Conservation (phyloP, 2,797 vertebrate species). For the Mormyrops boulengeri region DNA sequence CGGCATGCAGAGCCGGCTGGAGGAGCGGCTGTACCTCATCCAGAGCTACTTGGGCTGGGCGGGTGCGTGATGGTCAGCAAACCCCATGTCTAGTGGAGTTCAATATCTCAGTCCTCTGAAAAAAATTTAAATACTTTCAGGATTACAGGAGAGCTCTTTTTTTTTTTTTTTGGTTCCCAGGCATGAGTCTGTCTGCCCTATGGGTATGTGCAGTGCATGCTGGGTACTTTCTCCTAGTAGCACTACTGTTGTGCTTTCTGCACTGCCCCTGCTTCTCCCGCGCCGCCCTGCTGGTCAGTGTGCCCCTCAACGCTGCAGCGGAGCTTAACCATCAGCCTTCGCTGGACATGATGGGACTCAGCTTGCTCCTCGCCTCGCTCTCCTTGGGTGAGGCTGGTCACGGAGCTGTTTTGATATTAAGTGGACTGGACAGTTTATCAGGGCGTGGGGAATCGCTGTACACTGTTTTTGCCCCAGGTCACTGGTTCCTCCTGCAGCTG, state of each 20-base stretch:
- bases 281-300: conserved; percentile 57
- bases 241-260: conserved; percentile 65
- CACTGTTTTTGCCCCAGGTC: conserved; percentile 45
- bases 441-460: not conserved
- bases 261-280: conserved; percentile 52
- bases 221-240: conserved; percentile 61
- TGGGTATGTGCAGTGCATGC: conserved; percentile 60
- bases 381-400: conserved; percentile 50
- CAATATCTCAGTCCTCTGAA: not conserved
- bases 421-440: not conserved
- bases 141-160: not conserved
- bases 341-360: conserved; percentile 58
- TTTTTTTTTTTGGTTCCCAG: conserved; percentile 40
- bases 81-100: not conserved
- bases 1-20: conserved; percentile 54
- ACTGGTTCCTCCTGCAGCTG: conserved; percentile 51
- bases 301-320: conserved; percentile 54
- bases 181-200: conserved; percentile 55
- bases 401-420: not conserved
- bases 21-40: conserved; percentile 60
- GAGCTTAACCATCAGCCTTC: conserved; percentile 67
- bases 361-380: conserved; percentile 48
- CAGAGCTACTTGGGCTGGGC: conserved; percentile 60
- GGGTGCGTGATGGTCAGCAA: conserved; percentile 44
- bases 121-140: not conserved